Base-by-base conservation (phyloP, 1,140 invertebrate species). In the Physella acuta region DNA sequence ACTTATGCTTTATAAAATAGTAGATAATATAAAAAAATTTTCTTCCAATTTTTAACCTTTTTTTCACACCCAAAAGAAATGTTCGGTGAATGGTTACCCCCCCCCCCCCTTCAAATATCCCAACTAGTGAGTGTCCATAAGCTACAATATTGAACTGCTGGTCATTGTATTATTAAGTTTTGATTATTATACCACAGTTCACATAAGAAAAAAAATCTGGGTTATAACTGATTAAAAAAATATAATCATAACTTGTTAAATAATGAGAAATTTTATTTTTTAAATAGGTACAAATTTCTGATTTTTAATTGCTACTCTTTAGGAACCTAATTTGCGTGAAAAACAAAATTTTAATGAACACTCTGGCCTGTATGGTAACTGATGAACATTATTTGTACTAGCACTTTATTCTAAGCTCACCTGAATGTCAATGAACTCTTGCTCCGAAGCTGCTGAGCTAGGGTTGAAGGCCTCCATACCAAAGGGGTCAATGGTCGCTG, bases 401-500 rank as follows among this genome's bases (percentile, higher is more conserved):
- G 26, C 8, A 8, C 8, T 14, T 8, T 31, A 34, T 11, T 49
- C 2, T 37, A 28, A 31, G 2, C 60, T 33, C 36, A 74, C 73
- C 75, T 73, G 71, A 26, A 77, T 71, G 55, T 77, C 70, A 36
- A 62, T 71, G 33, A 73, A 53, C 59, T 62, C 73, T 56, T 71
- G 69, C 33, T 68, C 64, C n/a, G 55, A 67, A 33, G 69, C 83
- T 20, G 86, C 79, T n/a, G 85, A 81, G 8, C 83, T 75, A 17
- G 85, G 85, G 61, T 86, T 87, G 78, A 92, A 92, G 77, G 91
- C 91, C 28, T 90, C 90, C 89, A 94, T 94, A 75, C 93, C 93
- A 81, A 94, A 94, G 3, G 88, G 88, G 80, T 89, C 88, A 77
- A 52, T 64, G 73, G 49, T 71, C 73, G 39, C 34, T 52, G n/a